Evolutionary conservation across 2,888 invertebrate species (phyloP), one percentile per base, ranked within the genome.

Genomic region (Drosophila helvetica): DNA sequence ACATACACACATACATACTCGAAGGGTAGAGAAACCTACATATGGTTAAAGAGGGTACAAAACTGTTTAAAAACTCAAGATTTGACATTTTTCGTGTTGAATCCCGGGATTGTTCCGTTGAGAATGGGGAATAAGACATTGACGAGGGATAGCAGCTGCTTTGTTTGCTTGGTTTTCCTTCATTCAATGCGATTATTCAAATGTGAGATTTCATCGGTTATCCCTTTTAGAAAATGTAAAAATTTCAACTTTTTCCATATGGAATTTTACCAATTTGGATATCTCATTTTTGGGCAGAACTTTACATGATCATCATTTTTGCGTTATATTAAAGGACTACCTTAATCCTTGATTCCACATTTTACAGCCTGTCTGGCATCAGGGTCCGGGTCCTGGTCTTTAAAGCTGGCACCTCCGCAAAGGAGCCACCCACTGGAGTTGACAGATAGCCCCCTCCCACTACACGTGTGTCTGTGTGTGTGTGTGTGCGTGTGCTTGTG

Each of bases 371-470:
- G 27, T 18, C 9, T 19, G 77, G 58, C 54, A 64, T 33, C 30
- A 12, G 30, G 30, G 10, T 30, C 9, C 9, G 30, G 8, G 9
- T 30, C 30, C 30, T 30, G 8, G 10, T 12, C 5, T 1, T 33
- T 15, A 33, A 33, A 15, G 33, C 33, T 4, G 12, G 33, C 33
- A 4, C 33, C 33, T 12, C 30, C 12, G 1, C 30, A 12, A 12
- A 67, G 62, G 56, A 30, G 53, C 52, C 60, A 47, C 54, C 75
- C 66, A 67, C 62, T 68, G 56, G 56, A 63, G 52, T 71, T 79
- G 82, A 84, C 79, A 81, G 81, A 84, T 78, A 79, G 59, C 62
- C 19, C 27, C n/a, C 57, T 42, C 27, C 51, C 9, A 5, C 15
- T 17, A 18, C 3, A 18, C 27, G n/a, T 27, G 42, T 47, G 48